Base-by-base conservation (phyloP, 1,140 invertebrate species). In the Heliconius eleuchia region DNA sequence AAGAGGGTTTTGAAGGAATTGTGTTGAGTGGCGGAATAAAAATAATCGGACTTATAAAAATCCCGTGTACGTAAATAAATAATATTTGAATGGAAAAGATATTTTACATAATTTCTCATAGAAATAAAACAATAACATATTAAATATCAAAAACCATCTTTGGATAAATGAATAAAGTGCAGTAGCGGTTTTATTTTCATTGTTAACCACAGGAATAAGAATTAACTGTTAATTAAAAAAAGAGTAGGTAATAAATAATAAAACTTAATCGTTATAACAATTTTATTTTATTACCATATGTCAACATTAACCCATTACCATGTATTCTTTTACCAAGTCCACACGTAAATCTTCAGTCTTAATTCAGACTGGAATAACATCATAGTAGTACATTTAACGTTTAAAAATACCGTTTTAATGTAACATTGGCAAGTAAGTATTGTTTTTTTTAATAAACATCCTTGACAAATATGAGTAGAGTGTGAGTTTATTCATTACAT, bases 251-350 rank as follows among this genome's bases (percentile, higher is more conserved):
- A 66, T 23, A 23, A 23, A 23, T 66, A 66, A 66, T 66, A 66
- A 66, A 27, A 66, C 11, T 27, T 23, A 66, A 66, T 66, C 11
- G 23, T 66, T 66, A 87, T 85, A 85, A 85, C 79, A 85, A 81
- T 82, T 84, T 85, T 88, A 81, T 78, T 78, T 74, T 80, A 82
- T 78, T 84, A 81, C 75, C 74, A 84, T 81, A 78, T 83, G 72
- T 50, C 84, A 87, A 85, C 81, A 86, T 86, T 83, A 30, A 85
- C 87, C 86, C 84, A 86, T 84, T 84, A 82, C 84, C 80, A 80
- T 83, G 19, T 66, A 75, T 77, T 81, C 81, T 86, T 86, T 85
- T 66, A 66, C 60, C 60, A 66, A 66, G 60, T 66, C 60, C 27
- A 27, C 30, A 66, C 60, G 13, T 66, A 16, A 66, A 16, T 30